These are phyloP conservation scores for Thunnus maccoyii DNA, from an alignment of 2,113 vertebrate species.

Conservation along the genomic window DNA sequence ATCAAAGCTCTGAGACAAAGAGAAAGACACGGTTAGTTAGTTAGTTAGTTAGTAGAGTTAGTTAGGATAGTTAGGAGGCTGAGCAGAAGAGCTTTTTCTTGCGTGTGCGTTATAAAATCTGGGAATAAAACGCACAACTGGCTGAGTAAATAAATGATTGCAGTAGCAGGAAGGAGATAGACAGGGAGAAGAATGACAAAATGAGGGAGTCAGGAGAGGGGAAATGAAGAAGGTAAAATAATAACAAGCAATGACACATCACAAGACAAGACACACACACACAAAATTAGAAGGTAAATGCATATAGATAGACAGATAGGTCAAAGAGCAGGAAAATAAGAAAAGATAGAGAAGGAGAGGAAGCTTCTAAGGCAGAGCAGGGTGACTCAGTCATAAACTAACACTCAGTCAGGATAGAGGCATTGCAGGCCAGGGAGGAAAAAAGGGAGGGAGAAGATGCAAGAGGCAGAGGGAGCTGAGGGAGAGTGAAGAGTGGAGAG, in stretches of 20 bases:
- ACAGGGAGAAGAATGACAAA: conserved; percentile 10
- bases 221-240: conserved; percentile 41
- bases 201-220: conserved; percentile 25
- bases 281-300: conserved; percentile 5
- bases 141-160: conserved; percentile 76
- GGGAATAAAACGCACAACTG: conserved; percentile 50
- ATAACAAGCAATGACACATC: conserved; percentile 42
- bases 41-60: conserved; percentile 32
- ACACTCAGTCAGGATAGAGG: conserved; percentile 73
- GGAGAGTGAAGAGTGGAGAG: conserved; percentile 41
- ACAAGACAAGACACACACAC: conserved; percentile 10
- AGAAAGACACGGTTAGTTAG: conserved; percentile 33
- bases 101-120: conserved; percentile 66
- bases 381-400: conserved; percentile 79
- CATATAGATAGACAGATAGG: conserved; percentile 18
- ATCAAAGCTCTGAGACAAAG: conserved; percentile 36
- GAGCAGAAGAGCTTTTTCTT: conserved; percentile 42
- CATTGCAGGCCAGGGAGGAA: conserved; percentile 55
- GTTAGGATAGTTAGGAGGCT: conserved; percentile 38
- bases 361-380: conserved; percentile 66
- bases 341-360: conserved; percentile 56
- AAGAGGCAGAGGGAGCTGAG: conserved; percentile 47
- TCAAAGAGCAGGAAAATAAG: conserved; percentile 44
- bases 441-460: conserved; percentile 37
- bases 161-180: conserved; percentile 66